Base-by-base conservation (phyloP, 1,140 invertebrate species). In the Ganaspis sp. region DNA sequence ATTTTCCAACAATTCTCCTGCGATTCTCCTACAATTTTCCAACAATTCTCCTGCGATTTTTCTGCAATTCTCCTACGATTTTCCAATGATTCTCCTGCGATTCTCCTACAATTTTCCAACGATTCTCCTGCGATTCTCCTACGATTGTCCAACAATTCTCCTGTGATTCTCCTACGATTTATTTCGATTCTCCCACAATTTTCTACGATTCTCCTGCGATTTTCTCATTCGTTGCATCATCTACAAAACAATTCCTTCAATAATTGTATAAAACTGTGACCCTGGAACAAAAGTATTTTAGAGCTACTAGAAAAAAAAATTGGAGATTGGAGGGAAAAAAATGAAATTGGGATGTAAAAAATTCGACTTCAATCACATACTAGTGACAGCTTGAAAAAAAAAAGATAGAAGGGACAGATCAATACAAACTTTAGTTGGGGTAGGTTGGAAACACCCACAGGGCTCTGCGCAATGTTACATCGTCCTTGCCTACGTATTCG, bases 351-450 rank as follows among this genome's bases (percentile, higher is more conserved):
- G 40, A 12, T 49, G 45, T 19, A 9, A 49, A 49, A n/a, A 49
- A 17, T 49, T 0, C 15, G 45, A 49, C 45, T 58, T 58, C 23
- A 58, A 29, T 64, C 23, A 64, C 15, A 29, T 29, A 29, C 23
- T 64, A 29, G 23, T 29, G 21, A 64, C 53, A 58, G 53, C 2
- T 34, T 34, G 15, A 5, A 15, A 64, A 26, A 64, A 29, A 11
- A 49, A 49, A 49, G 45, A 29, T 15, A 64, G 54, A 64, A 64
- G 54, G 54, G 54, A 64, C 54, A 64, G 54, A 77, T 80, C 75
- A 64, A 77, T 77, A 77, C 72, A 70, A 80, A 73, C 77, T 80
- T 80, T 71, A 77, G 75, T 80, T 80, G 73, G 71, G 75, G 76
- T 77, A 77, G 79, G 73, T 75, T 80, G 73, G 73, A 75, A 77